phyloP scores from a whole-genome alignment of 2,797 vertebrate genomes.

The Helicolenus hilgendorfi region DNA sequence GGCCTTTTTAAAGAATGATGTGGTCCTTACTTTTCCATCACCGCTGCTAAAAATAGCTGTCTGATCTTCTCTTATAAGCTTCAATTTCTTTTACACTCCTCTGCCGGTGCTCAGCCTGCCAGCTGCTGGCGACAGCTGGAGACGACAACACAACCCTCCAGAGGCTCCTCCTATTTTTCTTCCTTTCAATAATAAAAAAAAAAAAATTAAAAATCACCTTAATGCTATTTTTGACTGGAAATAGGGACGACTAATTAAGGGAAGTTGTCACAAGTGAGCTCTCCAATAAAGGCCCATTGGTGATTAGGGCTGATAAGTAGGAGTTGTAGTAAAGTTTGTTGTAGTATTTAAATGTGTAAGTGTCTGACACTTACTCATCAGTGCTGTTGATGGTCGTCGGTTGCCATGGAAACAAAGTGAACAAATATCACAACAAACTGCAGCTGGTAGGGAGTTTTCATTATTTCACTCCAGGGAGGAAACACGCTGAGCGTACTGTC shows the following conservation, averaged over 20 bases:
- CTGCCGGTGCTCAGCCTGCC: not conserved
- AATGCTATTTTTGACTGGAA: not conserved
- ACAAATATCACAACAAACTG: conserved; percentile 5
- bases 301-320: not conserved
- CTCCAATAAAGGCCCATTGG: not conserved
- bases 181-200: not conserved
- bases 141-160: not conserved
- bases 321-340: not conserved
- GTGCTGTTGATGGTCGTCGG: not conserved
- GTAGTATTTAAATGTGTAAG: no score
- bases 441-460: not conserved
- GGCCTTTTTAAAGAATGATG: no score
- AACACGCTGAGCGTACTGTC: not conserved
- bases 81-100: not conserved
- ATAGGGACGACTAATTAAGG: not conserved
- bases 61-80: not conserved
- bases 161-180: not conserved
- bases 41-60: not conserved
- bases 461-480: not conserved
- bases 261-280: not conserved
- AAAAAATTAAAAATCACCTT: not conserved
- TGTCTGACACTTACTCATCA: not conserved
- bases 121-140: not conserved
- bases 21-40: not conserved
- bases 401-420: conserved; percentile 31